A percentile compares a stretch with the other conserved stretches of the same genome.
These are phyloP conservation scores for Todiramphus chloris DNA, from an alignment of 2,113 vertebrate species.

Conservation along the genomic window DNA sequence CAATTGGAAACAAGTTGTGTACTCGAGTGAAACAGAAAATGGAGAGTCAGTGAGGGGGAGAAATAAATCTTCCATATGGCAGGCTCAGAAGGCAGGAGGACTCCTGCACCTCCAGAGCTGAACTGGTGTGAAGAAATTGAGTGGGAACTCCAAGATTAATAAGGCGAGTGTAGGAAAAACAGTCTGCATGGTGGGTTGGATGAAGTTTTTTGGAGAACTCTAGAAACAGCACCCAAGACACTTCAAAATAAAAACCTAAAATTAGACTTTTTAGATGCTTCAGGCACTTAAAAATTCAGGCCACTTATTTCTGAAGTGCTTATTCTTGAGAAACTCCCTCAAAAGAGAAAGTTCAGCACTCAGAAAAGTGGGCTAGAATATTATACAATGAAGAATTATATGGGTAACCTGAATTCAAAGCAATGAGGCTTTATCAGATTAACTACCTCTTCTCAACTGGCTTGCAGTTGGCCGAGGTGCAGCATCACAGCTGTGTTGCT, in stretches of 20 bases:
- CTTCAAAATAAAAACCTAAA: slow-evolving; percentile 36
- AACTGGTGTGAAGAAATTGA: slow-evolving; percentile 57
- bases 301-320: slow-evolving; percentile 38
- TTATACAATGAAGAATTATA: not conserved
- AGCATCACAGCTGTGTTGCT: not conserved
- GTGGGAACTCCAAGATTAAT: slow-evolving; percentile 59
- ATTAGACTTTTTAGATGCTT: slow-evolving; percentile 24
- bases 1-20: not conserved
- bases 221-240: slow-evolving; percentile 15
- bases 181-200: slow-evolving; percentile 55
- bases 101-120: slow-evolving; percentile 19
- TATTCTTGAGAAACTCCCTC: not conserved
- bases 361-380: not conserved
- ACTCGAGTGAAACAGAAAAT: not conserved
- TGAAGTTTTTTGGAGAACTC: slow-evolving; percentile 32
- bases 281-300: slow-evolving; percentile 34
- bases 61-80: slow-evolving; percentile 53
- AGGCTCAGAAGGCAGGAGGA: slow-evolving; percentile 48
- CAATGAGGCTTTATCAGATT: not conserved
- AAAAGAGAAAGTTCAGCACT: not conserved
- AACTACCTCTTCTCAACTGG: not conserved
- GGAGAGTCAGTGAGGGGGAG: not conserved
- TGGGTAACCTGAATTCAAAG: not conserved
- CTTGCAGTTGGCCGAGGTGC: not conserved
- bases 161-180: slow-evolving; percentile 49